phyloP scores from a whole-genome alignment of 2,888 invertebrate genomes.

The Ichneumoninae sp. region DNA sequence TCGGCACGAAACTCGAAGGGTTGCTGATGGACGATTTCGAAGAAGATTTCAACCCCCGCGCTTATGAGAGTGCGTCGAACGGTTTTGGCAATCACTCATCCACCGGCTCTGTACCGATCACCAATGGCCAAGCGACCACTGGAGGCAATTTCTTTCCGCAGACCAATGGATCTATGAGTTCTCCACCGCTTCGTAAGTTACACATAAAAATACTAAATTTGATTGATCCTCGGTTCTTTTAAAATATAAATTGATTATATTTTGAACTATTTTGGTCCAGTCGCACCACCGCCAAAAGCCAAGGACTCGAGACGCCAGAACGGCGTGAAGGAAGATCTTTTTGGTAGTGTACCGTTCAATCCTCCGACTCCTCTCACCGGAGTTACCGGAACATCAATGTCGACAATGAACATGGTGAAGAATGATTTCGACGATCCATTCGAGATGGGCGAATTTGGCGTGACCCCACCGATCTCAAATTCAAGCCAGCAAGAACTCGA shows the following conservation, averaged over 20 bases:
- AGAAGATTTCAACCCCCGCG: conserved; percentile 94
- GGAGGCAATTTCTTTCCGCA: conserved; percentile 84
- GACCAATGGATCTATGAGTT: conserved; percentile 83
- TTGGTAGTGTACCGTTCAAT: conserved; percentile 92
- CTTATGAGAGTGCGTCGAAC: conserved; percentile 88
- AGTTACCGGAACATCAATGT: conserved; percentile 65
- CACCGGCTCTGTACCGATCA: conserved; percentile 73
- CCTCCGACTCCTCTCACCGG: conserved; percentile 81
- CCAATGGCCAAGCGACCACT: conserved; percentile 83
- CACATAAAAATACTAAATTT: not conserved
- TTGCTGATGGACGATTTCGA: conserved; percentile 92
- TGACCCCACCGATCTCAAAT: conserved; percentile 82
- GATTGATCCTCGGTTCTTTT: not conserved
- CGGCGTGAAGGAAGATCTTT: conserved; percentile 89
- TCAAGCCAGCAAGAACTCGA: conserved; percentile 87
- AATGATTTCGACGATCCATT: conserved; percentile 90
- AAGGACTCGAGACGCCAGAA: conserved; percentile 83
- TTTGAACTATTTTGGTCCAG: conserved; percentile 85
- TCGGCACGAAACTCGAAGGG: conserved; percentile 92
- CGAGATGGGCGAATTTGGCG: conserved; percentile 91
- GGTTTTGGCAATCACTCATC: conserved; percentile 82
- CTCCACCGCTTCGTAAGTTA: conserved; percentile 89
- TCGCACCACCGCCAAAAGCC: conserved; percentile 95
- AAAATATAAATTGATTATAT: not conserved
- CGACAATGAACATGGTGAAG: conserved; percentile 73